Percentiles rank a stretch among this genome's conserved stretches.
phyloP scores from a whole-genome alignment of 2,888 invertebrate species.

The Perizoma affinitatum region DNA sequence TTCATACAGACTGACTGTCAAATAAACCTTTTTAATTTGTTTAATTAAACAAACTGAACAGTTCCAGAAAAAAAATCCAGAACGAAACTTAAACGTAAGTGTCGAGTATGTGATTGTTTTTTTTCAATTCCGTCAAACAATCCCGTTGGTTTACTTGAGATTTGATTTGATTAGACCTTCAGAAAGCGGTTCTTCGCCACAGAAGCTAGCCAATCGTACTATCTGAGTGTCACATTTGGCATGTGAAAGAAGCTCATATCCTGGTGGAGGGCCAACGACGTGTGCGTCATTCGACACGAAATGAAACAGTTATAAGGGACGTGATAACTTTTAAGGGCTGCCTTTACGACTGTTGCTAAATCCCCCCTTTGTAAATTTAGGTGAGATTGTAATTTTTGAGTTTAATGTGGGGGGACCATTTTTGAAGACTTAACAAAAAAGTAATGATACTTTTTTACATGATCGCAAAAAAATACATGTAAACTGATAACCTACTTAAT shows the following conservation, averaged over 20 bases:
- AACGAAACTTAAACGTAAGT: too few relatives aligned
- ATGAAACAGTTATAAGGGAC: slow-evolving; percentile 51
- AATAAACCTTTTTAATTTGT: too few relatives aligned
- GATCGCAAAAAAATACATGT: too few relatives aligned
- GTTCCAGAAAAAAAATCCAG: too few relatives aligned
- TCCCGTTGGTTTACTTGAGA: too few relatives aligned
- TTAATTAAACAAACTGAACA: too few relatives aligned
- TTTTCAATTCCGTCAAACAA: too few relatives aligned
- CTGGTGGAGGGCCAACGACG: slow-evolving; percentile 37
- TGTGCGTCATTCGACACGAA: slow-evolving; percentile 47
- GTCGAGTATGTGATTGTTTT: too few relatives aligned
- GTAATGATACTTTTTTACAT: too few relatives aligned
- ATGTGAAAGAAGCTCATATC: slow-evolving; percentile 53
- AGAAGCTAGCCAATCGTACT: background rate
- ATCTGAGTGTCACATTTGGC: slow-evolving; percentile 37
- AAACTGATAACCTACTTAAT: too few relatives aligned
- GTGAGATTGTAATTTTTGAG: slow-evolving; percentile 17
- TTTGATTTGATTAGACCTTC: too few relatives aligned
- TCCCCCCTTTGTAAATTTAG: slow-evolving; percentile 19
- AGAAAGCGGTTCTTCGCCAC: background rate
- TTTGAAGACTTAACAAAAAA: slow-evolving; percentile 6
- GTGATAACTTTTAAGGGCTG: slow-evolving; percentile 53
- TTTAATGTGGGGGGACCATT: slow-evolving; percentile 8
- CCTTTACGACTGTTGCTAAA: slow-evolving; percentile 34
- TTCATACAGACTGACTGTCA: too few relatives aligned